These are phyloP conservation scores for Cheilinus undulatus DNA, from an alignment of 2,113 vertebrate genomes.

Conservation along the genomic window DNA sequence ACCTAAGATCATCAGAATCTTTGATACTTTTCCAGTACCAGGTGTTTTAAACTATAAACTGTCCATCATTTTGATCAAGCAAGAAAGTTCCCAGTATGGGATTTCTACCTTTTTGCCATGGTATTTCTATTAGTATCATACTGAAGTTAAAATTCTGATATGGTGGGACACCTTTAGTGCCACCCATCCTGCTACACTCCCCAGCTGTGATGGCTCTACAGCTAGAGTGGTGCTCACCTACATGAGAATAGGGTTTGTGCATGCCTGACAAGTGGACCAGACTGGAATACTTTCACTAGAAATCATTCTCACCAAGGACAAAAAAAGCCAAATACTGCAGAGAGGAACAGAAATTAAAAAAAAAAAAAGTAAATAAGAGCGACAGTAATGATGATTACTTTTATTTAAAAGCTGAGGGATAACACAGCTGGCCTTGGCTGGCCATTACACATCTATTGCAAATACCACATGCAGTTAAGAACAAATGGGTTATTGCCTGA, in stretches of 20 bases:
- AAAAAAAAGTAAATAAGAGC: neutral
- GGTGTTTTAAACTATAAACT: too few relatives aligned
- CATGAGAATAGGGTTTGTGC: neutral
- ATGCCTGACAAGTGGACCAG: neutral
- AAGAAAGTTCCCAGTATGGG: too few relatives aligned
- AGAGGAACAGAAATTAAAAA: neutral
- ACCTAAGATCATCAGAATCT: too few relatives aligned
- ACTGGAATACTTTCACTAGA: neutral
- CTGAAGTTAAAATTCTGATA: too few relatives aligned
- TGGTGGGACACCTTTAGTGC: too few relatives aligned
- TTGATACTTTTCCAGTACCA: too few relatives aligned
- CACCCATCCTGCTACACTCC: too few relatives aligned
- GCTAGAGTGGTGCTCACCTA: neutral
- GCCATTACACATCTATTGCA: slow-evolving; percentile 9
- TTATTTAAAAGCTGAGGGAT: slow-evolving; percentile 11
- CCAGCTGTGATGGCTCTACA: too few relatives aligned
- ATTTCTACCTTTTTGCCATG: too few relatives aligned
- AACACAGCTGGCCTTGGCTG: neutral
- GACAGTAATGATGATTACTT: neutral
- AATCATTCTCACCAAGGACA: neutral
- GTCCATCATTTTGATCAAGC: too few relatives aligned
- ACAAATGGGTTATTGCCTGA: neutral
- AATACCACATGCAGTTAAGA: slow-evolving; percentile 11
- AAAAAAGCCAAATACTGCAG: neutral
- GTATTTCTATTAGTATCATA: too few relatives aligned